Percentiles rank a stretch among this genome's conserved stretches.
Conservation (phyloP, 1,140 invertebrate species). For the Cylas formicarius region DNA sequence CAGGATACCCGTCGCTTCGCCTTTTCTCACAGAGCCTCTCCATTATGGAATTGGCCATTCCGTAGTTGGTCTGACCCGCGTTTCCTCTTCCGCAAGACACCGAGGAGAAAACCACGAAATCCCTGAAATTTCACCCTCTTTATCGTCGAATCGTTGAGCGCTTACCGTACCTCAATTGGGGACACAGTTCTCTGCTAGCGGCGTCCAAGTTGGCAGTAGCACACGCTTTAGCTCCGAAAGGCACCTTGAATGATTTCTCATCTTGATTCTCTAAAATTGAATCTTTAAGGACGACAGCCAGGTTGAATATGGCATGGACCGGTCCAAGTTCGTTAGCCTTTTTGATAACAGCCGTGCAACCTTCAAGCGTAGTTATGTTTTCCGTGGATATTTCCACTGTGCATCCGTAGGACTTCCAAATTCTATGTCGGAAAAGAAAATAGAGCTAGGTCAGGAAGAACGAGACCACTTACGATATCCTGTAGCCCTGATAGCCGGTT, state of each 20-base stretch:
- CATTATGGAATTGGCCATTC: slow-evolving; percentile 66
- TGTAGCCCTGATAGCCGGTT: slow-evolving; percentile 70
- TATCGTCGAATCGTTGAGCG: not conserved
- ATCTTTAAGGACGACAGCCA: slow-evolving; percentile 59
- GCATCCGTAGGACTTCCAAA: slow-evolving; percentile 51
- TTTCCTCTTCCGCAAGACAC: slow-evolving; percentile 84
- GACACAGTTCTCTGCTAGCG: slow-evolving; percentile 46
- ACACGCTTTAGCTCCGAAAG: slow-evolving; percentile 46
- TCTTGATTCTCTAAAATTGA: slow-evolving; percentile 49
- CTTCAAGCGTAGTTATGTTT: slow-evolving; percentile 44
- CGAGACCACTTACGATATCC: slow-evolving; percentile 46
- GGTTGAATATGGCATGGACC: slow-evolving; percentile 71
- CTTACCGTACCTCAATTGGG: slow-evolving; percentile 36
- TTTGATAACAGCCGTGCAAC: slow-evolving; percentile 51
- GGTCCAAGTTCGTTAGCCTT: slow-evolving; percentile 52
- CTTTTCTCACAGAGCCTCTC: slow-evolving; percentile 62
- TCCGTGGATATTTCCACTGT: slow-evolving; percentile 45
- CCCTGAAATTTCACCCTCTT: slow-evolving; percentile 14
- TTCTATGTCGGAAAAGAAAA: slow-evolving; percentile 52
- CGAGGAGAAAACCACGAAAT: slow-evolving; percentile 76
- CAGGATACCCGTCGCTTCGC: slow-evolving; percentile 52
- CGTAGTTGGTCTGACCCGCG: slow-evolving; percentile 84
- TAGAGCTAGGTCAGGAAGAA: not conserved
- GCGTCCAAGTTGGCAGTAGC: slow-evolving; percentile 46
- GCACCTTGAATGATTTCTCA: slow-evolving; percentile 43